Conservation (phyloP, 1,140 invertebrate genomes). For the Aphelinus atriplicis region DNA sequence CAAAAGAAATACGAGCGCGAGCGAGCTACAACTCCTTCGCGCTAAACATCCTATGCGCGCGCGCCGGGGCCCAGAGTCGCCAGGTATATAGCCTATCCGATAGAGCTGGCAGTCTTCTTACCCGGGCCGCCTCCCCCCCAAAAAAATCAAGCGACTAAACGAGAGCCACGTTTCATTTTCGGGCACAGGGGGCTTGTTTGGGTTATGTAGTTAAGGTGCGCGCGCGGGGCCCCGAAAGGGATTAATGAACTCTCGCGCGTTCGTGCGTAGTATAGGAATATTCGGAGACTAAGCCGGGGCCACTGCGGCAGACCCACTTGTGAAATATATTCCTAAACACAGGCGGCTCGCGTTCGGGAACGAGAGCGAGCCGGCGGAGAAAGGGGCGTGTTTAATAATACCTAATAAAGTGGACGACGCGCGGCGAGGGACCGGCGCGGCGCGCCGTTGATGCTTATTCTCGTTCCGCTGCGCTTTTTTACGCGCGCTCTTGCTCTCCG, state of each 20-base stretch:
- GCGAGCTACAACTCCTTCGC: too few relatives aligned
- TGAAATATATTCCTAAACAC: constrained; percentile 64
- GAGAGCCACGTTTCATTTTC: constrained; percentile 22
- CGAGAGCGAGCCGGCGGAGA: constrained; percentile 37
- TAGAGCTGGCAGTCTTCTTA: too few relatives aligned
- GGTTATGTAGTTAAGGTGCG: constrained; percentile 48
- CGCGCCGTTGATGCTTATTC: constrained; percentile 36
- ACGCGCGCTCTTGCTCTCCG: not conserved
- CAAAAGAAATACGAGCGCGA: constrained; percentile 4
- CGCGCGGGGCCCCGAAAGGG: constrained; percentile 30
- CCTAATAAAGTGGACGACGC: constrained; percentile 63
- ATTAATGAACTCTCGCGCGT: constrained; percentile 56
- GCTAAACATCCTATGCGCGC: too few relatives aligned
- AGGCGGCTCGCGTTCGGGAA: constrained; percentile 30
- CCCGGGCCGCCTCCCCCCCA: not conserved
- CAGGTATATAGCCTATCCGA: too few relatives aligned
- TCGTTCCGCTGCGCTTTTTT: constrained; percentile 6
- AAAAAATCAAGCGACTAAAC: constrained; percentile 14
- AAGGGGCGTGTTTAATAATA: constrained; percentile 64
- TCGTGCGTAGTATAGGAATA: constrained; percentile 28
- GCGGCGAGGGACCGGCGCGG: constrained; percentile 57
- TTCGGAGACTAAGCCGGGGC: constrained; percentile 45
- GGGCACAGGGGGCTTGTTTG: constrained; percentile 52
- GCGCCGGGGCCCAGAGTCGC: too few relatives aligned
- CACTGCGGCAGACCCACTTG: constrained; percentile 29